Conservation (phyloP, 2,797 vertebrate genomes). For the Petrocephalus sullivani region DNA sequence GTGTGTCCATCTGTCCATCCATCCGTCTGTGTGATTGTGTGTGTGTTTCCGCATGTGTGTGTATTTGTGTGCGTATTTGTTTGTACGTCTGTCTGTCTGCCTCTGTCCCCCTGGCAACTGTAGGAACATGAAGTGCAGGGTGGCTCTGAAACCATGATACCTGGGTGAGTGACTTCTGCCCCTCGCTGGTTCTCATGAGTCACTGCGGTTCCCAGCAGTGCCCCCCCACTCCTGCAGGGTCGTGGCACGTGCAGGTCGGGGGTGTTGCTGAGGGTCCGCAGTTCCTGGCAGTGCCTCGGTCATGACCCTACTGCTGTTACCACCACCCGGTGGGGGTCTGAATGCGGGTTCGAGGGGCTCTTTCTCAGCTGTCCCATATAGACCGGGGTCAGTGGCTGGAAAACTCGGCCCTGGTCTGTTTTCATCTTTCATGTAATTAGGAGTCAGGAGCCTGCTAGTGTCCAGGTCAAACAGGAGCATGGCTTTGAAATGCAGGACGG, state of each 20-base stretch:
- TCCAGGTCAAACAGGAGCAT: background rate
- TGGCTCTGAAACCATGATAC: background rate
- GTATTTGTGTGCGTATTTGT: too few relatives aligned
- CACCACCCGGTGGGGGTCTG: background rate
- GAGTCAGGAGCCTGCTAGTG: too few relatives aligned
- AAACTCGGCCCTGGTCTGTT: background rate
- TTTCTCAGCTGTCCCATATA: conserved; percentile 13
- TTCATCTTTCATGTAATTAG: background rate
- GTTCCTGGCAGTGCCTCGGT: background rate
- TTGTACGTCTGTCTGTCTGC: background rate
- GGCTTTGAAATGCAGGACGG: background rate
- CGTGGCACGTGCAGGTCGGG: background rate
- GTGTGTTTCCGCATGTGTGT: background rate
- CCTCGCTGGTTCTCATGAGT: background rate
- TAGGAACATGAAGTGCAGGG: background rate
- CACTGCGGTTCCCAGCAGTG: background rate
- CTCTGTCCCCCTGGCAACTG: background rate
- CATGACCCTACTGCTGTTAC: background rate
- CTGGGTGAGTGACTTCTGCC: background rate
- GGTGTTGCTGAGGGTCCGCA: too few relatives aligned
- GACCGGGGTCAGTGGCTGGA: conserved; percentile 11
- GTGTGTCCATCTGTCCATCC: background rate
- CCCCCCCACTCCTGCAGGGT: background rate
- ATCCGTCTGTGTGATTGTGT: background rate
- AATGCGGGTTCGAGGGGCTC: too few relatives aligned